Evolutionary conservation across 2,888 invertebrate species (phyloP).

Genomic region (Hirtodrosophila trivittata): DNA sequence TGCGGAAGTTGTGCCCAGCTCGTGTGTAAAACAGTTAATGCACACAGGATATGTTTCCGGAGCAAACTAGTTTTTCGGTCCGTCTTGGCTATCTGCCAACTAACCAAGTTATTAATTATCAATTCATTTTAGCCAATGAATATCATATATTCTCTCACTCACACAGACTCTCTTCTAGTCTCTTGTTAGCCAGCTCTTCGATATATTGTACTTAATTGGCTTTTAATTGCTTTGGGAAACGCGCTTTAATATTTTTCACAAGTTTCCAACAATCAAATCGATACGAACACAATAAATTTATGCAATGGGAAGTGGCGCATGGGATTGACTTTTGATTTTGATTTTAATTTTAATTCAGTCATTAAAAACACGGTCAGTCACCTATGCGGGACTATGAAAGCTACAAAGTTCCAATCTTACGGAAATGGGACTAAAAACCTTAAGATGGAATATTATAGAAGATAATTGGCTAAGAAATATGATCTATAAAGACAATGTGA

Average conservation of each 20-base stretch:
- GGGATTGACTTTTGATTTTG: conserved; percentile 9
- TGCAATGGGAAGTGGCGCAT: conserved; percentile 55
- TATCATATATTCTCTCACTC: conserved; percentile 23
- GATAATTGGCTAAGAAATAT: no score
- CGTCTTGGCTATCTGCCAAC: conserved; percentile 28
- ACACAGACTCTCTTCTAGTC: conserved; percentile 20
- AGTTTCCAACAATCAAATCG: conserved; percentile 25
- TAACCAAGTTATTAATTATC: conserved; percentile 72
- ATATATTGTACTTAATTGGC: conserved; percentile 50
- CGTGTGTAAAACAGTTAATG: conserved; percentile 82
- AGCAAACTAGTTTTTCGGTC: conserved; percentile 30
- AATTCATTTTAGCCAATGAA: conserved; percentile 66
- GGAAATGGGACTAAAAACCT: no score
- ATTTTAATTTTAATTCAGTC: conserved; percentile 4
- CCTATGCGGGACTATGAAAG: conserved; percentile 15
- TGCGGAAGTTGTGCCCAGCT: conserved; percentile 81
- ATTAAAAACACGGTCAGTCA: conserved; percentile 52
- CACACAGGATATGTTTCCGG: conserved; percentile 78
- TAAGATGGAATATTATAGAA: no score
- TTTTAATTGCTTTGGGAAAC: conserved; percentile 74
- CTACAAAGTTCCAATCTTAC: not conserved
- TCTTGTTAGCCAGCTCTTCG: conserved; percentile 28
- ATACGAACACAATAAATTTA: conserved; percentile 43
- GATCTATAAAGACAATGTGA: no score
- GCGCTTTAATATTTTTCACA: conserved; percentile 75